Percentiles rank a stretch among this genome's conserved stretches.
phyloP scores from a whole-genome alignment of 2,888 invertebrate species.

The Stenodema calcarata region DNA sequence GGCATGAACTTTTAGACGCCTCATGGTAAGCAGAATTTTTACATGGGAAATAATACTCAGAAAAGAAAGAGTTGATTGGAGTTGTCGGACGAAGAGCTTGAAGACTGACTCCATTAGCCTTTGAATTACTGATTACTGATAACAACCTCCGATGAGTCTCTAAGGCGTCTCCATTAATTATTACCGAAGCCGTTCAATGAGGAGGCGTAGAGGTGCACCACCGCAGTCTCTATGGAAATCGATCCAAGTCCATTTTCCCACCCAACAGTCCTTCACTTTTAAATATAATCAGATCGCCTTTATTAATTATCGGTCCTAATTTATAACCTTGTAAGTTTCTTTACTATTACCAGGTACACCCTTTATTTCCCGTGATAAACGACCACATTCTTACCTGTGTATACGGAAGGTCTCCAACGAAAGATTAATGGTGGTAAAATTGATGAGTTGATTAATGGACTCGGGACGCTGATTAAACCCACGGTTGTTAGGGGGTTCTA shows the following conservation, averaged over 20 bases:
- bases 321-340: background rate
- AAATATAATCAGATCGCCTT: background rate
- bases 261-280: background rate
- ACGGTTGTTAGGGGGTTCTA: background rate
- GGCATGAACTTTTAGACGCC: too few relatives aligned
- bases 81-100: background rate
- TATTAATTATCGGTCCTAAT: background rate
- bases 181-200: background rate
- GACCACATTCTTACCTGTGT: background rate
- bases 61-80: background rate
- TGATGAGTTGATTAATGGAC: slow-evolving; percentile 2
- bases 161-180: background rate
- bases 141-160: background rate
- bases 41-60: too few relatives aligned
- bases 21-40: too few relatives aligned
- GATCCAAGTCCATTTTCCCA: background rate
- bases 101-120: background rate
- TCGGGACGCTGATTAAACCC: background rate
- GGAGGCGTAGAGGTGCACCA: background rate
- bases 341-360: background rate
- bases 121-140: background rate
- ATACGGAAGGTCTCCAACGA: background rate
- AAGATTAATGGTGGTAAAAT: background rate
- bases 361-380: background rate
- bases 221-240: background rate